A percentile compares a stretch with the other conserved stretches of the same genome.
phyloP scores from a whole-genome alignment of 2,888 invertebrate species.

The Ellobium chinense region DNA sequence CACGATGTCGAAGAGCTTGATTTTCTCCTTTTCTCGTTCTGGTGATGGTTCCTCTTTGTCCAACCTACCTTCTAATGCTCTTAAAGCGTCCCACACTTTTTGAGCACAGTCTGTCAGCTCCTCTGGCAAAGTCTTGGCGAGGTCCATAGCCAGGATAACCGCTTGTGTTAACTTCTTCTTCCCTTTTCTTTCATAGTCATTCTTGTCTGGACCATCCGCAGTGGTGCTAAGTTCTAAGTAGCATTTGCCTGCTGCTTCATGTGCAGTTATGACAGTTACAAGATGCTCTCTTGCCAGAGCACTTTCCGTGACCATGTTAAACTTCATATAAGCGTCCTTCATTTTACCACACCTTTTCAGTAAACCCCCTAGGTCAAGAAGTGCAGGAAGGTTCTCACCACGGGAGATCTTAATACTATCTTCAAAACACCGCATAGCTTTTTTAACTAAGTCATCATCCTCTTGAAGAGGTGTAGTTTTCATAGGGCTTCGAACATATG shows the following conservation, averaged over 20 bases:
- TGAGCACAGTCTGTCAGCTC: background rate
- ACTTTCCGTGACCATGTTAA: slow-evolving; percentile 11
- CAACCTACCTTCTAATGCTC: background rate
- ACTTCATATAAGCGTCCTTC: slow-evolving; percentile 5
- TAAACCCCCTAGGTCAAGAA: background rate
- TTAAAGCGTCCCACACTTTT: background rate
- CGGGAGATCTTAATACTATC: background rate
- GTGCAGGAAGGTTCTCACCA: slow-evolving; percentile 18
- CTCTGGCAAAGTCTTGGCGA: slow-evolving; percentile 4
- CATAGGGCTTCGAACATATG: background rate
- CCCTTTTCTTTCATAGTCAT: background rate
- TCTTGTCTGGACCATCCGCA: background rate
- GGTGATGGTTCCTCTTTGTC: background rate
- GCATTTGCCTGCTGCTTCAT: slow-evolving; percentile 22
- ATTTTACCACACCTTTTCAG: background rate
- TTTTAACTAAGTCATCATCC: background rate
- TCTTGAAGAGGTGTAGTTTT: background rate
- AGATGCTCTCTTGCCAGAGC: background rate
- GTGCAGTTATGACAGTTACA: slow-evolving; percentile 11
- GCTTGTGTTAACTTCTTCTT: slow-evolving; percentile 5
- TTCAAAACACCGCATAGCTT: background rate
- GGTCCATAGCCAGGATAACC: slow-evolving; percentile 1
- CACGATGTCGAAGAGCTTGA: background rate
- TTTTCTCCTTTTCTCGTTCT: background rate
- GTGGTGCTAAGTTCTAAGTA: slow-evolving; percentile 1